These are phyloP conservation scores for Isichthys henryi DNA, from an alignment of 2,113 vertebrate species.

Conservation along the genomic window DNA sequence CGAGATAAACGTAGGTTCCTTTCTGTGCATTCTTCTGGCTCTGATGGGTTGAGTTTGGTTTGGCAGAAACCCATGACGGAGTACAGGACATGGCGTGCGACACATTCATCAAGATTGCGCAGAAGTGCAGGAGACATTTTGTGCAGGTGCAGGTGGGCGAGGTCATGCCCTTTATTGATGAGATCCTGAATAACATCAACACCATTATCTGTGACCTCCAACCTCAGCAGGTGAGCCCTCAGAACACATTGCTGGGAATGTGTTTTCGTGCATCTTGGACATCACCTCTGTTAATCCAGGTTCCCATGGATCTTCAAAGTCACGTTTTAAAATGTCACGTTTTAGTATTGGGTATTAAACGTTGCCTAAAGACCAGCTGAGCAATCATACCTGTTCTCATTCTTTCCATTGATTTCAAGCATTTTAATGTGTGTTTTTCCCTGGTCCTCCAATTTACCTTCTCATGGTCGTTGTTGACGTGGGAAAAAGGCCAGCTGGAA, in stretches of 20 bases:
- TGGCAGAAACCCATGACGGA: constrained; percentile 88
- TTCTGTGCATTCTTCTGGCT: background rate
- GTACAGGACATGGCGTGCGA: constrained; percentile 97
- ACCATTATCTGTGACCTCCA: constrained; percentile 97
- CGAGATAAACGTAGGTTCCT: background rate
- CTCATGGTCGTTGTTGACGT: background rate
- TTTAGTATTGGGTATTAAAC: background rate
- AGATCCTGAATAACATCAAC: constrained; percentile 95
- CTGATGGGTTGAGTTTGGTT: background rate
- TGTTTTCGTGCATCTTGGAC: background rate
- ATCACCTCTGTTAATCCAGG: no score
- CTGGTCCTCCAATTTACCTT: background rate
- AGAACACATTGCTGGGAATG: background rate
- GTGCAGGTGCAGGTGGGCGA: constrained; percentile 94
- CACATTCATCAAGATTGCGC: constrained; percentile 95
- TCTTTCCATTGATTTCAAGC: background rate
- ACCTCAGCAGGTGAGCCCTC: constrained; percentile 76
- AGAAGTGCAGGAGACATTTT: constrained; percentile 90
- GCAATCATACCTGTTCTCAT: background rate
- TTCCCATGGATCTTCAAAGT: no score
- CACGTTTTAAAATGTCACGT: no score
- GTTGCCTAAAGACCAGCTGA: background rate
- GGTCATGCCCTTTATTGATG: constrained; percentile 95
- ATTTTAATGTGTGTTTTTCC: background rate
- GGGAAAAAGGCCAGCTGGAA: background rate